These are phyloP conservation scores for Eufriesea mexicana DNA, from an alignment of 1,140 invertebrate genomes.

Conservation along the genomic window DNA sequence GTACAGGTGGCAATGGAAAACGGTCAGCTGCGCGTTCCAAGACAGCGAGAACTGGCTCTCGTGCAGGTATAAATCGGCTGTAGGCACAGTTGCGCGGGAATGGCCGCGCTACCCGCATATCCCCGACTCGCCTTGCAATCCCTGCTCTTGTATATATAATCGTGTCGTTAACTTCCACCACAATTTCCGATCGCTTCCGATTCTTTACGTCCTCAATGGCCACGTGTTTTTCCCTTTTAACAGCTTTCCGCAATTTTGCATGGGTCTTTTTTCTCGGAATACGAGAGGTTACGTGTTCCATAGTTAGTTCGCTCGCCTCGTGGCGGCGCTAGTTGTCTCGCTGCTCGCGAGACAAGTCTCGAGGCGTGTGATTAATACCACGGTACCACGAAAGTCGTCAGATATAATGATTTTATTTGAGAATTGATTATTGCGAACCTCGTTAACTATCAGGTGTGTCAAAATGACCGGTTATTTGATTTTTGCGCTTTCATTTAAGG, in stretches of 20 bases:
- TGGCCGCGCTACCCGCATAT: slow-evolving; percentile 26
- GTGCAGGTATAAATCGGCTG: slow-evolving; percentile 24
- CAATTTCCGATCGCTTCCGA: slow-evolving; percentile 10
- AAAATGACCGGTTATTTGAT: too few relatives aligned
- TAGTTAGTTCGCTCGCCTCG: too few relatives aligned
- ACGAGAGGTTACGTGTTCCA: too few relatives aligned
- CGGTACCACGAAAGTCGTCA: too few relatives aligned
- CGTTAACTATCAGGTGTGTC: too few relatives aligned
- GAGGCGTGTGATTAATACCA: too few relatives aligned
- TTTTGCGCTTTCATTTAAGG: too few relatives aligned
- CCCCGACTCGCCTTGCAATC: slow-evolving; percentile 4
- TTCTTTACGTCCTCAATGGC: neutral
- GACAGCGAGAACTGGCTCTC: slow-evolving; percentile 22
- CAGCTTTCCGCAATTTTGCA: neutral
- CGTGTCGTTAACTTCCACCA: neutral
- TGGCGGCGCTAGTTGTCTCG: too few relatives aligned
- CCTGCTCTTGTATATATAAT: neutral
- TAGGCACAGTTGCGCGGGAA: neutral
- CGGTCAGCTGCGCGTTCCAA: slow-evolving; percentile 48
- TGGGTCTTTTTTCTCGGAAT: neutral
- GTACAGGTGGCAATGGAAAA: slow-evolving; percentile 55
- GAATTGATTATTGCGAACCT: too few relatives aligned
- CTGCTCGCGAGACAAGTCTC: too few relatives aligned
- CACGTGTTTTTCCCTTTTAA: neutral
- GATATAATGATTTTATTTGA: too few relatives aligned